phyloP scores from a whole-genome alignment of 2,888 invertebrate genomes.

The Campoplex nolae region DNA sequence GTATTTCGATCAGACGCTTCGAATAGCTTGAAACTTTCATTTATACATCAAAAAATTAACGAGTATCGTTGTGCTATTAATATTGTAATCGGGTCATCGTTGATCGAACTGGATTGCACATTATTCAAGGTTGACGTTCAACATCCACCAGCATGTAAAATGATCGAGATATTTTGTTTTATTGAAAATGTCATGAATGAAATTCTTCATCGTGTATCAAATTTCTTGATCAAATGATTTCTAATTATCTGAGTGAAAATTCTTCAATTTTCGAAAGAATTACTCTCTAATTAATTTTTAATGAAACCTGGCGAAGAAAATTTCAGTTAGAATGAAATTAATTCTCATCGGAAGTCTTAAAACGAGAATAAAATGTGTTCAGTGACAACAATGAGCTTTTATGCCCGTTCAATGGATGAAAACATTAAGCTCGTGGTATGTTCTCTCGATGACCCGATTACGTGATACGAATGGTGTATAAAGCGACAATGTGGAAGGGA shows the following conservation, averaged over 20 bases:
- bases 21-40: neutral
- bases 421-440: slow-evolving; percentile 26
- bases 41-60: neutral
- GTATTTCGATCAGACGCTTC: neutral
- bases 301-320: neutral
- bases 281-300: neutral
- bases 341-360: slow-evolving; percentile 13
- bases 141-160: neutral
- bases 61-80: neutral
- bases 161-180: neutral
- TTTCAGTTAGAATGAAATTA: slow-evolving; percentile 21
- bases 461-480: slow-evolving; percentile 66
- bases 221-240: neutral
- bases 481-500: slow-evolving; percentile 54
- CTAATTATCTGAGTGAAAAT: neutral
- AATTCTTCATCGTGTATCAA: neutral
- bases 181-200: neutral
- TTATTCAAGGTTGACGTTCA: neutral
- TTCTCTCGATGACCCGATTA: slow-evolving; percentile 57
- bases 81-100: neutral
- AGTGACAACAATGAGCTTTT: slow-evolving; percentile 39
- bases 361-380: slow-evolving; percentile 1
- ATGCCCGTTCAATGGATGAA: slow-evolving; percentile 41
- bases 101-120: neutral
- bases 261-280: neutral